Evolutionary conservation across 2,888 invertebrate genomes (phyloP).

Genomic region (Xestia xanthographa): DNA sequence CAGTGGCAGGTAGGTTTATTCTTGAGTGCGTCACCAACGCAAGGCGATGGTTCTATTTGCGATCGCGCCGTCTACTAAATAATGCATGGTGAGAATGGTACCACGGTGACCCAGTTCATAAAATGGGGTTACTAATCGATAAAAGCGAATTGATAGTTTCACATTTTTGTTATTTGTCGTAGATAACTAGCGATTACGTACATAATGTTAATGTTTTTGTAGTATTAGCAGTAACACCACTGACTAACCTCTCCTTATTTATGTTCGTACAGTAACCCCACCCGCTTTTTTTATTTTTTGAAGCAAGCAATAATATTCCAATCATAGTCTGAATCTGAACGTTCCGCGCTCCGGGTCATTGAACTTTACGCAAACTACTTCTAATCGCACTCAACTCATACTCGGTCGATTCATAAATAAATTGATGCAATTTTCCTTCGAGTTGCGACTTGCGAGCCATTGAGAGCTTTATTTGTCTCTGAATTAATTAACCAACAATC

Average conservation of each 20-base stretch:
- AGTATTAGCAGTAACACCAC: no score
- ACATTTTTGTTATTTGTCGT: not conserved
- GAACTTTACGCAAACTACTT: slow-evolving; percentile 24
- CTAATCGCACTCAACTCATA: slow-evolving; percentile 9
- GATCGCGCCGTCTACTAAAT: slow-evolving; percentile 32
- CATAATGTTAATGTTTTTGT: no score
- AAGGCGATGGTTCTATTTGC: slow-evolving; percentile 24
- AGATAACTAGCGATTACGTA: not conserved
- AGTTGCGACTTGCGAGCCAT: not conserved
- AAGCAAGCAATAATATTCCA: slow-evolving; percentile 16
- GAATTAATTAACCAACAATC: not conserved
- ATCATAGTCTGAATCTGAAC: slow-evolving; percentile 14
- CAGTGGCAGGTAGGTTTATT: not conserved
- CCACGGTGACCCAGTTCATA: slow-evolving; percentile 41
- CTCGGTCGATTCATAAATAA: slow-evolving; percentile 22
- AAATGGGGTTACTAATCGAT: slow-evolving; percentile 42
- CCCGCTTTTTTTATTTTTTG: no score
- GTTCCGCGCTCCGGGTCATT: not conserved
- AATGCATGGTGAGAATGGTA: slow-evolving; percentile 48
- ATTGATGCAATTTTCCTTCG: slow-evolving; percentile 21
- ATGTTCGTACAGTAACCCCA: no score
- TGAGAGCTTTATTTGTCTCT: not conserved
- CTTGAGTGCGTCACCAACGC: not conserved
- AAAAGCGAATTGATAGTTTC: slow-evolving; percentile 28
- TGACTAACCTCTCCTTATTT: no score